Evolutionary conservation across 2,888 invertebrate genomes (phyloP).

Genomic region (Acanthacorydalis orientalis): DNA sequence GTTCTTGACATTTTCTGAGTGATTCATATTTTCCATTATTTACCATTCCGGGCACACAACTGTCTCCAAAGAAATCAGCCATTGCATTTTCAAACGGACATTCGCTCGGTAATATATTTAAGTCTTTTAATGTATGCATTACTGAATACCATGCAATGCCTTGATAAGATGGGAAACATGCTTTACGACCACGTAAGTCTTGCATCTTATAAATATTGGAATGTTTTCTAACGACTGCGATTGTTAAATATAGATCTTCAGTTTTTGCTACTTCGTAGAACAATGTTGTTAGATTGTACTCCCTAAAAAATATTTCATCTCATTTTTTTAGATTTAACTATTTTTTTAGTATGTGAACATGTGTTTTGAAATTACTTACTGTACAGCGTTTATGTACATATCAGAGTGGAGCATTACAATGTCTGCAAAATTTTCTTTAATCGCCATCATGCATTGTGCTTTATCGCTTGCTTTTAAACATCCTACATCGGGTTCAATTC

Average conservation of each 20-base stretch:
- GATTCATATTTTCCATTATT: constrained; percentile 15
- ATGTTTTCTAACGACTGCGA: constrained; percentile 47
- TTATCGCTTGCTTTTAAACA: constrained; percentile 46
- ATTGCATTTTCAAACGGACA: constrained; percentile 26
- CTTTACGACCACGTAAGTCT: constrained; percentile 52
- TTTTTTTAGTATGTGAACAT: not conserved
- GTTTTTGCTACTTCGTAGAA: constrained; percentile 44
- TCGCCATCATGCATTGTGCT: constrained; percentile 50
- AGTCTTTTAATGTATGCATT: constrained; percentile 26
- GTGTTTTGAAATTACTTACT: constrained; percentile 26
- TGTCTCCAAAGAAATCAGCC: constrained; percentile 45
- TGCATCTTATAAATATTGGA: constrained; percentile 37
- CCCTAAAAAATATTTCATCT: constrained; percentile 27
- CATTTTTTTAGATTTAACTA: not conserved
- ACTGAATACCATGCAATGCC: constrained; percentile 52
- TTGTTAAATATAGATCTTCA: constrained; percentile 41
- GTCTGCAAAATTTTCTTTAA: constrained; percentile 46
- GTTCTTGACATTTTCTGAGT: constrained; percentile 18
- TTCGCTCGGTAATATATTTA: constrained; percentile 18
- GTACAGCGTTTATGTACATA: constrained; percentile 47
- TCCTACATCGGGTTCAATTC: constrained; percentile 61
- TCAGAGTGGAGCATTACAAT: constrained; percentile 56
- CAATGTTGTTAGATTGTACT: constrained; percentile 35
- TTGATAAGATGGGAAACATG: constrained; percentile 67
- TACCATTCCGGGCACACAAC: constrained; percentile 38